Base-by-base conservation (phyloP, 2,888 invertebrate species). In the Altica lythri region DNA sequence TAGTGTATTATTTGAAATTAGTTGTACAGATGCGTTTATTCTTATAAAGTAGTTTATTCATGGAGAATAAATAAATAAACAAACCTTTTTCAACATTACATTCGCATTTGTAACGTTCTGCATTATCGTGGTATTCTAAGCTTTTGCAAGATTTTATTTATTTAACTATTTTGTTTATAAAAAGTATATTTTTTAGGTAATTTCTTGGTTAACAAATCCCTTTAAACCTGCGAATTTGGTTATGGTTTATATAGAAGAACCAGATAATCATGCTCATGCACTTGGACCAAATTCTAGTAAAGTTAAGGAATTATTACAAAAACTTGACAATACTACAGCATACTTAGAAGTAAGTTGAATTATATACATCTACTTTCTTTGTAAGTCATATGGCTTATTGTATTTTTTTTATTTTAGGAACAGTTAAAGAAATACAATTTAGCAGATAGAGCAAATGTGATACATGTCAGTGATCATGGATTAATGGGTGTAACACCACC, bases 401-500 rank as follows among this genome's bases (percentile, higher is more conserved):
- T 27, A 25, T 13, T 4, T 27, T 14, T 27, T 22, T 16, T 44
- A 29, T 67, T 72, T 57, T 61, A 76, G 59, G 66, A 80, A 25
- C 73, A 80, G 69, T 67, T 89, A n/a, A 70, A 77, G 48, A 63
- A 75, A 12, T 66, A 78, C 53, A 75, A 79, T 14, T 71, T 88
- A 42, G 66, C 72, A 3, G 75, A 80, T 18, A 77, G 78, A 59
- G 78, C 84, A 0, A 86, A 88, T 69, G 77, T 89, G 1, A 79
- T 89, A 50, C 79, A 89, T 56, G 72, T 88, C 34, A 87, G 87
- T 73, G 89, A 89, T 73, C 90, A 90, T 73, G 89, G 90, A 10
- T 85, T 88, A 83, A 71, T 79, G 1, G 73, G 77, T 17, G 83
- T 86, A 0, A 79, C 73, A 1, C 73, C 78, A 10, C 71, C 78